Evolutionary conservation across 2,888 invertebrate species (phyloP).

Genomic region (Drosophila putrida): DNA sequence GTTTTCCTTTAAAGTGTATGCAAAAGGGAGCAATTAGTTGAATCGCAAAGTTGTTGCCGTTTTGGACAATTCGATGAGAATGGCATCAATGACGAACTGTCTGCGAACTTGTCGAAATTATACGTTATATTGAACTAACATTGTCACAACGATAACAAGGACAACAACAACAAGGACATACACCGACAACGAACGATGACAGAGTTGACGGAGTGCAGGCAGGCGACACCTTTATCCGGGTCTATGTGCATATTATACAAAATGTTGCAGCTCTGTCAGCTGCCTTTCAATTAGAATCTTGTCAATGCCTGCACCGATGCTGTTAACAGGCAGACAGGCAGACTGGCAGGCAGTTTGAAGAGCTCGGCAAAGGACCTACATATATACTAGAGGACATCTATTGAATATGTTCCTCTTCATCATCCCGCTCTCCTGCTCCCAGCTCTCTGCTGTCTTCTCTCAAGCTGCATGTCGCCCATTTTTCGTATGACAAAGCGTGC

Average conservation of each 20-base stretch:
- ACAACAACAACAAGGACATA: slow-evolving; percentile 19
- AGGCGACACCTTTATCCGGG: slow-evolving; percentile 46
- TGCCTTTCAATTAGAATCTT: slow-evolving; percentile 67
- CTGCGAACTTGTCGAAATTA: slow-evolving; percentile 49
- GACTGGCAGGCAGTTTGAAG: not conserved
- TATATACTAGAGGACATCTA: slow-evolving; percentile 31
- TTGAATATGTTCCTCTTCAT: slow-evolving; percentile 35
- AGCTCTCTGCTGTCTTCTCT: not conserved
- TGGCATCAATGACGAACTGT: slow-evolving; percentile 16
- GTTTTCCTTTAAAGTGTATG: slow-evolving; percentile 5
- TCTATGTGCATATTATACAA: slow-evolving; percentile 47
- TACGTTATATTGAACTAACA: slow-evolving; percentile 56
- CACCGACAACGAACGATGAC: not conserved
- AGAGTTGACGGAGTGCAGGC: slow-evolving; percentile 29
- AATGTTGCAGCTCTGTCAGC: slow-evolving; percentile 38
- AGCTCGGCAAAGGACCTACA: slow-evolving; percentile 9
- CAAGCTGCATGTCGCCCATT: slow-evolving; percentile 46
- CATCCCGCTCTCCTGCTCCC: not conserved
- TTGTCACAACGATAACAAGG: slow-evolving; percentile 35
- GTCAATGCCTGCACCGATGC: slow-evolving; percentile 45
- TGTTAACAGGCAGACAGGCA: slow-evolving; percentile 25
- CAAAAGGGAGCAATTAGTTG: slow-evolving; percentile 23
- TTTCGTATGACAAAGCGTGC: slow-evolving; percentile 64
- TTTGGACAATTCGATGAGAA: slow-evolving; percentile 8
- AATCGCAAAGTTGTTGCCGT: slow-evolving; percentile 2